phyloP scores from a whole-genome alignment of 2,113 vertebrate genomes.

The Sylvia atricapilla region DNA sequence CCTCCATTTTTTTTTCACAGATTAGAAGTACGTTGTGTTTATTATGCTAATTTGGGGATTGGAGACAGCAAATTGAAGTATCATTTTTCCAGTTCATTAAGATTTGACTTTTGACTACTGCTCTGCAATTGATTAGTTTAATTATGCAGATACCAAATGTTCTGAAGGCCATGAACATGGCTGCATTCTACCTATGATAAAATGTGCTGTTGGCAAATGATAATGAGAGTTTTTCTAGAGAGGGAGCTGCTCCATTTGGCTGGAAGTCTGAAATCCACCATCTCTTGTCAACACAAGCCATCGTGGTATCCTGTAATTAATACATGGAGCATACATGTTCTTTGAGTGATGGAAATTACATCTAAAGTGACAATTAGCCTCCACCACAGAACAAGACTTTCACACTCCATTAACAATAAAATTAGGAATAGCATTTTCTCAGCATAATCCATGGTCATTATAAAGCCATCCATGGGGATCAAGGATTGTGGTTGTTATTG shows the following conservation, averaged over 20 bases:
- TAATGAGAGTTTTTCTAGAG: neutral
- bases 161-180: neutral
- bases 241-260: neutral
- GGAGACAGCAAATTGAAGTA: slow-evolving; percentile 32
- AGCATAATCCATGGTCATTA: slow-evolving; percentile 20
- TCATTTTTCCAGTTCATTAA: slow-evolving; percentile 59
- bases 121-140: slow-evolving; percentile 40
- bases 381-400: slow-evolving; percentile 19
- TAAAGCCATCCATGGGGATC: slow-evolving; percentile 1
- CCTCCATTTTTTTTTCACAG: neutral
- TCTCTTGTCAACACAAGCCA: neutral
- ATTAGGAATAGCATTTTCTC: slow-evolving; percentile 44
- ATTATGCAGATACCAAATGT: slow-evolving; percentile 23
- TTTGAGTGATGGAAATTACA: slow-evolving; percentile 34
- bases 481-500: slow-evolving; percentile 33
- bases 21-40: neutral
- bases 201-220: neutral
- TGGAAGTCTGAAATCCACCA: neutral
- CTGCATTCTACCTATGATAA: neutral
- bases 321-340: slow-evolving; percentile 9
- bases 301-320: neutral
- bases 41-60: slow-evolving; percentile 5
- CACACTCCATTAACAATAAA: slow-evolving; percentile 55
- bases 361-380: slow-evolving; percentile 12
- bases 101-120: slow-evolving; percentile 51